These are phyloP conservation scores for Hyalella azteca DNA, from an alignment of 2,888 invertebrate genomes.

Conservation along the genomic window DNA sequence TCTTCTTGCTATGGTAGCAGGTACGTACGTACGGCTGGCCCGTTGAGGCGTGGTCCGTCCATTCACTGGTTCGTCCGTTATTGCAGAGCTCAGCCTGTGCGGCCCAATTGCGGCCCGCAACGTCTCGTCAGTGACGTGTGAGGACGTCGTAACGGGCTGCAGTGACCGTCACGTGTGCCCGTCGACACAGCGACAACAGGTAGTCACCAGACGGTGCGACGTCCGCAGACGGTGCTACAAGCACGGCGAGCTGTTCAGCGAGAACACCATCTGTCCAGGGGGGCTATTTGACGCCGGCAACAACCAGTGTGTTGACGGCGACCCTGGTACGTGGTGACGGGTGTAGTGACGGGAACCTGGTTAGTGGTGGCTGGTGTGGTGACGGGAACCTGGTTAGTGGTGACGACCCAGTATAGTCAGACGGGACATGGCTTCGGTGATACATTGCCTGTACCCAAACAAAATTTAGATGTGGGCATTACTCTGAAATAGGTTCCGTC, in stretches of 20 bases:
- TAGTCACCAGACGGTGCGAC: background rate
- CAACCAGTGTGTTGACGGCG: background rate
- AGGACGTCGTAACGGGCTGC: background rate
- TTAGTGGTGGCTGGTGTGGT: too few relatives aligned
- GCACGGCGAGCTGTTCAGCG: background rate
- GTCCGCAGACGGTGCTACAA: background rate
- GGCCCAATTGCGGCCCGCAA: background rate
- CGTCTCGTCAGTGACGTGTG: background rate
- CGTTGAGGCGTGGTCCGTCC: too few relatives aligned
- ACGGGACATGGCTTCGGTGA: too few relatives aligned
- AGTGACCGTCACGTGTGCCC: background rate
- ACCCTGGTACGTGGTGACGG: background rate
- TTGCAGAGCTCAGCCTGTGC: background rate
- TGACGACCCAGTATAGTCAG: too few relatives aligned
- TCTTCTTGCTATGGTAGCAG: too few relatives aligned
- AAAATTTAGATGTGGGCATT: too few relatives aligned
- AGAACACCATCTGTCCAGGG: background rate
- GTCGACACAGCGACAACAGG: background rate
- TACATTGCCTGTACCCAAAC: too few relatives aligned
- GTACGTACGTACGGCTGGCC: too few relatives aligned
- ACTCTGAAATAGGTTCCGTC: too few relatives aligned
- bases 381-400: too few relatives aligned
- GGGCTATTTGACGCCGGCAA: background rate
- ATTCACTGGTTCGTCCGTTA: background rate
- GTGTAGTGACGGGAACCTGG: too few relatives aligned